Percentiles rank a stretch among this genome's conserved stretches.
Evolutionary conservation across 2,888 invertebrate species (phyloP).

Genomic region (Metacarcinus magister): DNA sequence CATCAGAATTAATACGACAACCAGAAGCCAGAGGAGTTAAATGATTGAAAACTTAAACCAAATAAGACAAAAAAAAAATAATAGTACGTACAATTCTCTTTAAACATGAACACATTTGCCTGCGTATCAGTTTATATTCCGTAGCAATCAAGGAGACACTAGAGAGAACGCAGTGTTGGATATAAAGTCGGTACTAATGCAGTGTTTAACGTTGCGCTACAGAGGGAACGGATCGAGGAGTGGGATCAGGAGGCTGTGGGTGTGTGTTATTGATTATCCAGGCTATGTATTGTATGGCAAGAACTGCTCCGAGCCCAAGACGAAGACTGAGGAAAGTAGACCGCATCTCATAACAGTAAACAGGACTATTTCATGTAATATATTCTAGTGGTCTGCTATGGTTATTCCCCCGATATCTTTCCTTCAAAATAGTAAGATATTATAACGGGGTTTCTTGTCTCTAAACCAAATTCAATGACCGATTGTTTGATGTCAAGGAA

Average conservation of each 20-base stretch:
- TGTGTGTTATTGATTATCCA: neutral
- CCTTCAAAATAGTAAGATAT: no score
- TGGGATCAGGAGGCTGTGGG: neutral
- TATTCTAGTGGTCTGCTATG: no score
- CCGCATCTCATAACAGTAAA: neutral
- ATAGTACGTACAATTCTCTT: neutral
- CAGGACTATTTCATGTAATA: no score
- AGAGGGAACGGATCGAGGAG: neutral
- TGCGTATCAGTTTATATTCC: neutral
- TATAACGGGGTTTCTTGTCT: no score
- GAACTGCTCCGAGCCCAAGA: neutral
- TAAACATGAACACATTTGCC: neutral
- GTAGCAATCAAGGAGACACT: neutral
- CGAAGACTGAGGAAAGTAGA: neutral
- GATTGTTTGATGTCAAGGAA: no score
- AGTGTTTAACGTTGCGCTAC: neutral
- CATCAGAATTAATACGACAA: neutral
- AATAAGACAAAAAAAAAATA: neutral
- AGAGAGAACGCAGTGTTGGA: neutral
- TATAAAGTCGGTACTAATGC: neutral
- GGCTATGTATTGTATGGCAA: no score
- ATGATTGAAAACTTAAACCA: neutral
- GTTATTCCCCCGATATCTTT: no score
- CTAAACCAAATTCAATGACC: no score
- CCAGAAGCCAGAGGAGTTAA: neutral